Evolutionary conservation across 2,888 invertebrate genomes (phyloP).

Genomic region (Agrilus cyanescens): DNA sequence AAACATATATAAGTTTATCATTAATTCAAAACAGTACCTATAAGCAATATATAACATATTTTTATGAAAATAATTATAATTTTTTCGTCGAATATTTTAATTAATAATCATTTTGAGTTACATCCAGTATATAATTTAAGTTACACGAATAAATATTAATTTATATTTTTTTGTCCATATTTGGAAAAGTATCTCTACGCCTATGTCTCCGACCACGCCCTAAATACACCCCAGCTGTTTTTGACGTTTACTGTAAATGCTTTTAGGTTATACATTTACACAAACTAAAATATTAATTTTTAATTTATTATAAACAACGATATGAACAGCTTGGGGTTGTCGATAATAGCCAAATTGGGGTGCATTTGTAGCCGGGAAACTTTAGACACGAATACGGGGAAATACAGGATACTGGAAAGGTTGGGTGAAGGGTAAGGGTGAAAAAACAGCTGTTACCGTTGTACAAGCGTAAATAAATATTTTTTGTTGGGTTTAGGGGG

Average conservation of each 20-base stretch:
- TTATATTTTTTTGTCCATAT: too few relatives aligned
- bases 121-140: too few relatives aligned
- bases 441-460: slow-evolving; percentile 13
- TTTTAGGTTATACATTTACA: background rate
- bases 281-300: background rate
- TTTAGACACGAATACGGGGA: slow-evolving; percentile 55
- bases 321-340: slow-evolving; percentile 60
- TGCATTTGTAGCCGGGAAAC: slow-evolving; percentile 67
- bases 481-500: slow-evolving; percentile 52
- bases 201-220: too few relatives aligned
- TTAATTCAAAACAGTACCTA: too few relatives aligned
- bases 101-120: too few relatives aligned
- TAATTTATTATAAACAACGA: slow-evolving; percentile 9
- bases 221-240: background rate
- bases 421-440: slow-evolving; percentile 66
- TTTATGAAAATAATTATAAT: too few relatives aligned
- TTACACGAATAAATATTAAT: too few relatives aligned
- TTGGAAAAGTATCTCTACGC: too few relatives aligned
- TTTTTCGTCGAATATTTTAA: too few relatives aligned
- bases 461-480: background rate
- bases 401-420: slow-evolving; percentile 55
- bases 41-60: too few relatives aligned
- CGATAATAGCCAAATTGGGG: slow-evolving; percentile 57
- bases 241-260: background rate
- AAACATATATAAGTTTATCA: too few relatives aligned